Percentiles rank a stretch among this genome's conserved stretches.
These are phyloP conservation scores for Rutpela maculata DNA, from an alignment of 2,888 invertebrate species.

Conservation along the genomic window DNA sequence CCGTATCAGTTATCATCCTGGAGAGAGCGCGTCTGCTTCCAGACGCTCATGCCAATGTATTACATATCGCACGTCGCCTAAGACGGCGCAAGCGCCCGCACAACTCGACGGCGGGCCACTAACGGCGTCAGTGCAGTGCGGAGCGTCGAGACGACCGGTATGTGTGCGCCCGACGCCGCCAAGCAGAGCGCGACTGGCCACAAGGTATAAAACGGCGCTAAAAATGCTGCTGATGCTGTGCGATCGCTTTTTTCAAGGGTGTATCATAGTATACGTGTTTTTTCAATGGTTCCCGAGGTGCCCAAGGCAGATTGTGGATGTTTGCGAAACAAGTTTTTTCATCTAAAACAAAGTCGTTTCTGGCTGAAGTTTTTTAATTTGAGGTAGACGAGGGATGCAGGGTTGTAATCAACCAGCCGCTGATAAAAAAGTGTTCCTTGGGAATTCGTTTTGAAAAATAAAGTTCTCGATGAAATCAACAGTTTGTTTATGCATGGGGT, in stretches of 20 bases:
- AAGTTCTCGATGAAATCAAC: constrained; percentile 9
- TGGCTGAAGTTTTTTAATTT: constrained; percentile 28
- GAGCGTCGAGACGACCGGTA: constrained; percentile 69
- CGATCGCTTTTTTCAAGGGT: constrained; percentile 45
- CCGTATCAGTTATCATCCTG: constrained; percentile 57
- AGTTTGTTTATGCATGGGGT: constrained; percentile 10
- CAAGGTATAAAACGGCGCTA: constrained; percentile 37
- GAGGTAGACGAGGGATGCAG: not conserved
- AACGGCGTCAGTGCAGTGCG: constrained; percentile 70
- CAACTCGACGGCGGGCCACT: constrained; percentile 52
- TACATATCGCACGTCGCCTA: constrained; percentile 60
- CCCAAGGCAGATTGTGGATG: not conserved
- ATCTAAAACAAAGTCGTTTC: not conserved
- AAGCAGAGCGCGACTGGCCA: constrained; percentile 66
- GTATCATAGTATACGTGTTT: constrained; percentile 34
- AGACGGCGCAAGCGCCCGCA: constrained; percentile 54
- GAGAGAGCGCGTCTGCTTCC: constrained; percentile 52
- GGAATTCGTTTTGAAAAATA: not conserved
- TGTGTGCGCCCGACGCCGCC: constrained; percentile 65
- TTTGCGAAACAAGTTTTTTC: not conserved
- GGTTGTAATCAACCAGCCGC: not conserved
- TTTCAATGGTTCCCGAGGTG: constrained; percentile 23
- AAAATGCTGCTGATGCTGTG: constrained; percentile 45
- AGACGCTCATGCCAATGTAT: constrained; percentile 63
- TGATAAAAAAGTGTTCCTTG: not conserved